Base-by-base conservation (phyloP, 1,140 invertebrate species). In the Ylistrum balloti region DNA sequence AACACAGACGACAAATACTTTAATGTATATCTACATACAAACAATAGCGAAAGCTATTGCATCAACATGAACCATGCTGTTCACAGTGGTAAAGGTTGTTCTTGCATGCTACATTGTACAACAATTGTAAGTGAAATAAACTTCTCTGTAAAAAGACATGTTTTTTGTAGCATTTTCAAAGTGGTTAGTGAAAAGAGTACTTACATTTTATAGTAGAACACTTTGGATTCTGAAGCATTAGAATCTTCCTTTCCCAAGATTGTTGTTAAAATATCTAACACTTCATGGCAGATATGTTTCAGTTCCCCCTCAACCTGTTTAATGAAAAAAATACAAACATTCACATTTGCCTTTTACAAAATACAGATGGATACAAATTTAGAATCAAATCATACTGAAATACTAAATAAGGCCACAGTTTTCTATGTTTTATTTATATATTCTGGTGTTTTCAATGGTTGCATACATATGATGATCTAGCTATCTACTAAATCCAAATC, bases 161-260 rank as follows among this genome's bases (percentile, higher is more conserved):
- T 45, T 17, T 11, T 17, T 74, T n/a, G n/a, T 35, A 33, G 13
- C 20, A 85, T 89, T 9, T 22, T 85, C 17, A 33, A 74, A 38
- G 33, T 38, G 35, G 13, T 13, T 38, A 10, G 87, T 33, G 15
- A 33, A 41, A 90, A 91, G 32, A 41, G 86, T 45, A 93, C 97
- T 97, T 98, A 99, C 98, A 99, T 99, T 98, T 99, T 99, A 96
- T 98, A 98, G 96, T 99, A 99, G 97, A 99, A 99, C 94, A 99
- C 99, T 98, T 98, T 99, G 93, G 98, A 99, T 97, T 99, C 99
- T 93, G 98, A 98, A 94, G 98, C 98, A 94, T 98, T 98, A 96
- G 98, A 98, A 96, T 99, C 99, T 93, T 99, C 98, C 34, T 94
- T 93, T n/a, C 95, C 94, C 28, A 96, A 87, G 56, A 74, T 74